Evolutionary conservation across 2,888 invertebrate species (phyloP), one percentile per base, ranked within the genome.

Genomic region (Sphaerophoria rueppellii): DNA sequence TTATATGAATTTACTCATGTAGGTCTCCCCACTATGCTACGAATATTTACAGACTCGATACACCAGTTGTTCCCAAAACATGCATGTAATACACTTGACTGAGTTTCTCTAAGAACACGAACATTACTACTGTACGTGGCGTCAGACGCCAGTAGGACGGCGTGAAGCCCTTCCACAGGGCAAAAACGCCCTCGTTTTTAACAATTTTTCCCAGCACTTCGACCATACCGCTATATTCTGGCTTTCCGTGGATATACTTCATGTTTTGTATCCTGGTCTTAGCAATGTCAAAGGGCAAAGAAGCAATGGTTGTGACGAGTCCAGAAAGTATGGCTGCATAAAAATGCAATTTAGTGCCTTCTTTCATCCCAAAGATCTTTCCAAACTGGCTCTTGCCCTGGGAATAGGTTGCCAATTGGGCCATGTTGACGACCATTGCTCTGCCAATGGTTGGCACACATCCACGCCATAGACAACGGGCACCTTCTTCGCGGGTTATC

Each of bases 181-280:
- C 96, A 79, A 99, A 95, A 0, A 98, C 92, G 0, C 99, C 99
- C 92, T 99, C 99, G 79, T 96, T 95, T 73, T 94, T 93, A 0
- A 98, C 91, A 0, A 98, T 95, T 90, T 94, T 95, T 0, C 92
- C 90, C 57, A 99, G 93, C 0, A 99, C 99, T 89, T 97, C 95
- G 4, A 96, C 55, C 82, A 95, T 96, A 87, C 95, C 98, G 85
- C 91, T 95, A 93, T 96, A 98, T 91, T 99, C 98, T 1, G 98
- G 96, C 90, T 95, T 96, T n/a, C 98, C 98, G 91, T 97, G 94
- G 54, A 96, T 73, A 24, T 78, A 0, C 91, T 96, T 97, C 95
- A 99, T 99, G 91, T 98, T 99, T 93, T 99, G 99, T 89, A 99
- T 98, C 90, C 97, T 96, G 3, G 99, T 99, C 93, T 99, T 99